phyloP scores from a whole-genome alignment of 2,797 vertebrate genomes.

The Fistularia tabacaria region DNA sequence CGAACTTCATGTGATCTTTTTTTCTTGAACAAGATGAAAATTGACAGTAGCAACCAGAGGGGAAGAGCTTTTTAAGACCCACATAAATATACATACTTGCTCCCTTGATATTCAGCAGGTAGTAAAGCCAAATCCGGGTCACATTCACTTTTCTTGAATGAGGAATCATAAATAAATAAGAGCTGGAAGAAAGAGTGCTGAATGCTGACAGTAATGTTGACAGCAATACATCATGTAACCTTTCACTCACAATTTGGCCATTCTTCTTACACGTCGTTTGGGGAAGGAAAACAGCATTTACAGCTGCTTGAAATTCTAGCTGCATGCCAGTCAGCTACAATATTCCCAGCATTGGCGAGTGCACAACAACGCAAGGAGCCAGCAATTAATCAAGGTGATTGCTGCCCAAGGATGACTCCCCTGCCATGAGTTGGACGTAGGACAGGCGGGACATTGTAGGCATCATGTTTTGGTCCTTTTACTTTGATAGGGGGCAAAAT shows the following conservation, averaged over 20 bases:
- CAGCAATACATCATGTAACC: conserved; percentile 11
- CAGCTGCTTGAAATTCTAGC: conserved; percentile 24
- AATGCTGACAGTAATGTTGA: conserved; percentile 7
- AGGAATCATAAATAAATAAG: conserved; percentile 27
- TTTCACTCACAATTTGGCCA: conserved; percentile 4
- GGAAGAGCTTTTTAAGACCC: background rate
- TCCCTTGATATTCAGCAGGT: background rate
- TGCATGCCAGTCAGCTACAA: conserved; percentile 1
- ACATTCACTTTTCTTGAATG: conserved; percentile 11
- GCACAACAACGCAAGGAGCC: conserved; percentile 11
- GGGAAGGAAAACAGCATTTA: conserved; percentile 10
- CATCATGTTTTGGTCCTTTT: too few relatives aligned
- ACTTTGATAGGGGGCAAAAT: too few relatives aligned
- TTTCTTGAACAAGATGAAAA: background rate
- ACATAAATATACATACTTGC: background rate
- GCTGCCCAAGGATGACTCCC: background rate
- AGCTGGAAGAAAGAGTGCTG: background rate
- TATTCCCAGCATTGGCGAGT: conserved; percentile 28
- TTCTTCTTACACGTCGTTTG: conserved; percentile 4
- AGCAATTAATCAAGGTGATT: conserved; percentile 49
- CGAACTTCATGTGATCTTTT: too few relatives aligned
- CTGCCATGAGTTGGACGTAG: too few relatives aligned
- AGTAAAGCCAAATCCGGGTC: conserved; percentile 5
- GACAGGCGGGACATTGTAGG: too few relatives aligned
- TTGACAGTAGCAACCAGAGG: background rate